Percentiles rank a stretch among this genome's conserved stretches.
These are phyloP conservation scores for Amblyopsis hoosieri DNA, from an alignment of 2,797 vertebrate genomes.

Conservation along the genomic window DNA sequence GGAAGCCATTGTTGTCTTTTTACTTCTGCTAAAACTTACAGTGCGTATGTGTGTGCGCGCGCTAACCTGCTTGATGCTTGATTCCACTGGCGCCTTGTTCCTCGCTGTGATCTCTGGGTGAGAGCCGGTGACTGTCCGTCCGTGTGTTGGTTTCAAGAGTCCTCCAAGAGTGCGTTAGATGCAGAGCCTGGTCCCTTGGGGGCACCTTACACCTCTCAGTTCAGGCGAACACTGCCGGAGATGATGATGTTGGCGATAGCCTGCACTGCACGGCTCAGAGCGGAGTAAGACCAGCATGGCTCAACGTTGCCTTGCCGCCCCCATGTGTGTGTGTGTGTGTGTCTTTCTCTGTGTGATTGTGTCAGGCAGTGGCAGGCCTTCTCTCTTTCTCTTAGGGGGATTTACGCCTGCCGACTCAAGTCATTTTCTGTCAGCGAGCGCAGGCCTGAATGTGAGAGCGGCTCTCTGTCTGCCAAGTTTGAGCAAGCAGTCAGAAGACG, in stretches of 20 bases:
- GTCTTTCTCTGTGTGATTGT: conserved; percentile 47
- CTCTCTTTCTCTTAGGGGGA: conserved; percentile 32
- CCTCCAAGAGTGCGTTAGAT: conserved; percentile 56
- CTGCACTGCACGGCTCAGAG: conserved; percentile 69
- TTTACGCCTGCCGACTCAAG: conserved; percentile 72
- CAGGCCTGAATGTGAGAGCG: conserved; percentile 58
- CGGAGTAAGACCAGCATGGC: conserved; percentile 71
- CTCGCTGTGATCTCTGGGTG: conserved; percentile 26
- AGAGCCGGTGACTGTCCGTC: conserved; percentile 2
- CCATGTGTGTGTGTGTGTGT: conserved; percentile 56
- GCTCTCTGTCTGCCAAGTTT: conserved; percentile 49
- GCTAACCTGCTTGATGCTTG: conserved; percentile 67
- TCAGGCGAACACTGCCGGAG: conserved; percentile 52
- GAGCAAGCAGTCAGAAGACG: conserved; percentile 60
- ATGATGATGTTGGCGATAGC: conserved; percentile 68
- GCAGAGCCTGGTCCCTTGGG: conserved; percentile 49
- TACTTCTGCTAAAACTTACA: conserved; percentile 19
- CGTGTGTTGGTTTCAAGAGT: conserved; percentile 41
- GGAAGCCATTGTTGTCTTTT: conserved; percentile 40
- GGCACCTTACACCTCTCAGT: conserved; percentile 58
- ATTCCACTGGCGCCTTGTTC: conserved; percentile 47
- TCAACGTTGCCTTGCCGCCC: conserved; percentile 58
- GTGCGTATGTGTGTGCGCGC: conserved; percentile 35
- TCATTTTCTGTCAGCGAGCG: conserved; percentile 69
- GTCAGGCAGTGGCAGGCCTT: conserved; percentile 19